Base-by-base conservation (phyloP, 2,113 vertebrate species). In the Petrocephalus zakoni region DNA sequence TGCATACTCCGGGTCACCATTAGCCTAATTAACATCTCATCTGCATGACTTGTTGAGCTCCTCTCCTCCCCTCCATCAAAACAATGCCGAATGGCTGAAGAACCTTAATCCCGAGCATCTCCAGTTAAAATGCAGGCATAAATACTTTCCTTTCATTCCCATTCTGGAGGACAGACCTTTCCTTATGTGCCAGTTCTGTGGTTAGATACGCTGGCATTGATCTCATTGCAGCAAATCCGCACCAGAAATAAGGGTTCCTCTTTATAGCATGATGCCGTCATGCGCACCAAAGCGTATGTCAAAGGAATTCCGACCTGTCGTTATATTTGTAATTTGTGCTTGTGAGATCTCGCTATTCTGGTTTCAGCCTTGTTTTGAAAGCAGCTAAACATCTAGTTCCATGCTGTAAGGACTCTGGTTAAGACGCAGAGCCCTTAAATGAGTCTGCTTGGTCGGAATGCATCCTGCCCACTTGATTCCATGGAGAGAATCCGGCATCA, bases 1-100 rank as follows among this genome's bases (percentile, higher is more conserved):
- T 96, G 94, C 96, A 95, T 96, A 96, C 96, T 96, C 97, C 96
- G 97, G 97, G 95, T 96, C 96, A 96, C 95, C 96, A 95, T 96
- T 97, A 94, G 91, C 94, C 96, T 97, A 97, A 97, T 98, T 99
- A 98, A 97, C 97, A 99, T 98, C 95, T 97, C 95, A 98, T 98
- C 97, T 98, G 97, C 97, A 98, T 98, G 97, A 97, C 97, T 97
- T 97, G 97, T 97, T 97, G 96, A 97, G 89, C 11, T 90, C 96
- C 95, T 87, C 84, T 88, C 88, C 53, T 87, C 17, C 52, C 81
- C 51, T 42, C 55, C 51, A 95, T 95, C 96, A 94, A 95, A 97
- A 97, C 97, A 97, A 97, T 97, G 96, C 96, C 94, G 95, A 94
- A 94, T 95, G 95, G 95, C 95, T 94, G 96, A 96, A 96, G 96